phyloP scores from a whole-genome alignment of 2,888 invertebrate species.

The Drepana falcataria region DNA sequence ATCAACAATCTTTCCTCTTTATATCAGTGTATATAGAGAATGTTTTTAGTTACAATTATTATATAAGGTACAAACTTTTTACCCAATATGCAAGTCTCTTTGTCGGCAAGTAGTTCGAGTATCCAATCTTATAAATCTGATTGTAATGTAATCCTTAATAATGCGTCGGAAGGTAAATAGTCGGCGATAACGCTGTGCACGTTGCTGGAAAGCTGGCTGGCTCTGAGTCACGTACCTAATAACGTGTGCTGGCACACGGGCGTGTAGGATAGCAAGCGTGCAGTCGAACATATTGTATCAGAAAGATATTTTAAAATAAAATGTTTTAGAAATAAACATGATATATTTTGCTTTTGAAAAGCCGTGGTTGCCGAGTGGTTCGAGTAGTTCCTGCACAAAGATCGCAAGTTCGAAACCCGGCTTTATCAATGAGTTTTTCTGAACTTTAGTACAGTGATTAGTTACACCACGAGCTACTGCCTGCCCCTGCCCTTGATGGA shows the following conservation, averaged over 20 bases:
- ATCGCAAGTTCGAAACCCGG: too few species aligned
- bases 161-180: conserved; percentile 39
- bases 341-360: too few species aligned
- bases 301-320: neutral
- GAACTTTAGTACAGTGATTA: too few species aligned
- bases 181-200: conserved; percentile 34
- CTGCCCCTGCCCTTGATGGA: too few species aligned
- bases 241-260: conserved; percentile 29
- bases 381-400: too few species aligned
- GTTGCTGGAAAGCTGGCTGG: conserved; percentile 12
- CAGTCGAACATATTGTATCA: neutral
- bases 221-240: conserved; percentile 42
- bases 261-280: neutral
- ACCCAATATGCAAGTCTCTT: neutral
- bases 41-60: too few species aligned
- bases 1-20: too few species aligned
- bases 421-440: too few species aligned
- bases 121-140: conserved; percentile 27
- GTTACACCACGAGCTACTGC: too few species aligned
- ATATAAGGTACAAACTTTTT: neutral
- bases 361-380: too few species aligned
- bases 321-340: conserved; percentile 3
- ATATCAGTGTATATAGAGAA: too few species aligned
- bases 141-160: conserved; percentile 54
- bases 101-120: neutral